Base-by-base conservation (phyloP, 2,113 vertebrate genomes). In the Channa maculata region DNA sequence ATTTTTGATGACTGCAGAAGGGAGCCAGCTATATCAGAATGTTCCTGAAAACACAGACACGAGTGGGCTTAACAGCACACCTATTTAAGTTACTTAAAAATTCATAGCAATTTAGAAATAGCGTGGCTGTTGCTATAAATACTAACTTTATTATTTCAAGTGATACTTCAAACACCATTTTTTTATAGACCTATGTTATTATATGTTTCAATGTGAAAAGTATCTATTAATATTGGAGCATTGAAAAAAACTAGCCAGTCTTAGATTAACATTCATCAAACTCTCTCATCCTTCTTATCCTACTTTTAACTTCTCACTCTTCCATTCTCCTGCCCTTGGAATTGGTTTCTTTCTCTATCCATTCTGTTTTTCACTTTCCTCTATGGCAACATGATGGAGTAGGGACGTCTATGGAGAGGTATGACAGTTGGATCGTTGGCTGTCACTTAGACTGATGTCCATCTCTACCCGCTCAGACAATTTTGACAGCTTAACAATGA, bases 381-480 rank as follows among this genome's bases (percentile, higher is more conserved):
- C 63, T 13, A 14, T 68, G 79, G 85, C 83, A 85, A 81, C 57
- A 80, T 90, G 88, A 92, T 91, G 88, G 86, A 92, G 85, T 74
- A 44, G 76, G 46, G 65, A 70, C 83, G 83, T 84, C 82, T 69
- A 2, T 75, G 51, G 71, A 85, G 84, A 71, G 74, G 59, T 80
- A 81, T 88, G 89, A 92, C 89, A 87, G 82, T 49, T 62, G 79
- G 83, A 91, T 90, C 84, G 89, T 78, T 87, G 89, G 71, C 89
- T 90, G 89, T 90, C 89, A 91, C 74, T 59, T 0, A 89, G 88
- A 91, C 85, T 81, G 88, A 90, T 91, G 91, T 88, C 86, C 81
- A 78, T 89, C 72, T 85, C 79, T 45, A 45, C 44, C 46, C 62
- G 12, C 84, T 75, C 75, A 81, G 84, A 85, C 87, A 81, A 79